Evolutionary conservation across 2,888 invertebrate species (phyloP).

Genomic region (Tenodera sinensis): DNA sequence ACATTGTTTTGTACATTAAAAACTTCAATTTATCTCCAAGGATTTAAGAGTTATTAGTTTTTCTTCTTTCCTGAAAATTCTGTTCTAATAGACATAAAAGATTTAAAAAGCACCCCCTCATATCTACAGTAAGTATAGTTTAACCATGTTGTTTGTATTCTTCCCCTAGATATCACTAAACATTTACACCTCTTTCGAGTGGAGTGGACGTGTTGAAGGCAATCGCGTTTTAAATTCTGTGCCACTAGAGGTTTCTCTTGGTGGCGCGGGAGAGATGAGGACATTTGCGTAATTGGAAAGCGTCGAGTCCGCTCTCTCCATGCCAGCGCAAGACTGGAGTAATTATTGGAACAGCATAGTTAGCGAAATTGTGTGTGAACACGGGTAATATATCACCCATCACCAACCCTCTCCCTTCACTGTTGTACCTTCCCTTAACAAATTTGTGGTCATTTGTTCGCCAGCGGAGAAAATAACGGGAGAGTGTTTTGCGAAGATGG

Average conservation of each 20-base stretch:
- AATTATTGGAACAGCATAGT: slow-evolving; percentile 16
- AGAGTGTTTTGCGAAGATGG: background rate
- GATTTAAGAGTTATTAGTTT: too few species aligned
- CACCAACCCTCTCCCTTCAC: background rate
- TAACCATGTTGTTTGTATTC: too few species aligned
- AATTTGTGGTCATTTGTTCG: slow-evolving; percentile 20
- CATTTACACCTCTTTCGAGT: too few species aligned
- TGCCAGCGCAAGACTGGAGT: background rate
- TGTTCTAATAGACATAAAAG: too few species aligned
- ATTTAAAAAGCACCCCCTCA: too few species aligned
- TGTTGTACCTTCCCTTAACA: background rate
- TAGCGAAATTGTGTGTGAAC: slow-evolving; percentile 7
- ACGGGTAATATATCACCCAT: slow-evolving; percentile 2
- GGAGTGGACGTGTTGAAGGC: too few species aligned
- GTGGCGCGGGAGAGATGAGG: slow-evolving; percentile 31
- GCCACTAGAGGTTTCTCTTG: background rate
- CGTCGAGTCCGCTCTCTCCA: slow-evolving; percentile 36
- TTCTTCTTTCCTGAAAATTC: too few species aligned
- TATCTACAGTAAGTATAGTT: too few species aligned
- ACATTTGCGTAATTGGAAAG: slow-evolving; percentile 52
- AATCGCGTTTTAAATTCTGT: background rate
- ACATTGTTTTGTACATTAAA: too few species aligned
- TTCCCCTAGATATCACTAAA: too few species aligned
- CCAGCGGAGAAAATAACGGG: background rate
- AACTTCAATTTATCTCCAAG: too few species aligned